Evolutionary conservation across 2,113 vertebrate genomes (phyloP), one percentile per base, ranked within the genome.

Genomic region (Spea bombifrons): DNA sequence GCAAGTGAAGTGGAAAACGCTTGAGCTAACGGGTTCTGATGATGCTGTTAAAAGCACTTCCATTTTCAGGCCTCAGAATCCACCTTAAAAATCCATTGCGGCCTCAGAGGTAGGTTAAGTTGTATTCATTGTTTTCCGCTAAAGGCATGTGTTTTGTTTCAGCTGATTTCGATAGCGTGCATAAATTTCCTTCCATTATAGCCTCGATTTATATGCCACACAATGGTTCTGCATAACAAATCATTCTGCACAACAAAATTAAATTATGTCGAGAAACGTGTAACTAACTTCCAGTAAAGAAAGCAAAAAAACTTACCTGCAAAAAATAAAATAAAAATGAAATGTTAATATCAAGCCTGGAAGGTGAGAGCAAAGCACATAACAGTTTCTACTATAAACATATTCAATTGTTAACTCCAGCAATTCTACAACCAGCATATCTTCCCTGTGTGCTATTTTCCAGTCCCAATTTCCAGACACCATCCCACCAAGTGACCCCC

Each of bases 21-120:
- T 66, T 55, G 71, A 71, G 69, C 63, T 72, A 78, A 72, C 57
- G 47, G 69, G 76, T 52, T 13, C 12, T 55, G 69, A 72, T 72
- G 68, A 66, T 78, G 61, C 61, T 16, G 61, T 72, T 72, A 65
- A 71, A 78, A 72, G 59, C 76, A 46, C 57, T 72, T 78, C 69
- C 43, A 72, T 47, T 61, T 50, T 59, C 15, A 45, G 61, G 17
- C 5, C 69, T 57, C 46, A 48, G 57, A 8, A 10, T 53, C 45
- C 16, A 63, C 53, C 67, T 49, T 15, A 13, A 78, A 17, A 71
- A 50, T 78, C 76, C 71, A 7, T 15, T 8, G 12, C 16, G 17
- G 12, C 46, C 66, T 57, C 3, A 3, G 30, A 77, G 55, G 13
- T 16, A 66, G 17, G n/a, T 68, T 47, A 48, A 69, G 9, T 43